These are phyloP conservation scores for Cerastis rubricosa DNA, from an alignment of 2,888 invertebrate genomes.

Conservation along the genomic window DNA sequence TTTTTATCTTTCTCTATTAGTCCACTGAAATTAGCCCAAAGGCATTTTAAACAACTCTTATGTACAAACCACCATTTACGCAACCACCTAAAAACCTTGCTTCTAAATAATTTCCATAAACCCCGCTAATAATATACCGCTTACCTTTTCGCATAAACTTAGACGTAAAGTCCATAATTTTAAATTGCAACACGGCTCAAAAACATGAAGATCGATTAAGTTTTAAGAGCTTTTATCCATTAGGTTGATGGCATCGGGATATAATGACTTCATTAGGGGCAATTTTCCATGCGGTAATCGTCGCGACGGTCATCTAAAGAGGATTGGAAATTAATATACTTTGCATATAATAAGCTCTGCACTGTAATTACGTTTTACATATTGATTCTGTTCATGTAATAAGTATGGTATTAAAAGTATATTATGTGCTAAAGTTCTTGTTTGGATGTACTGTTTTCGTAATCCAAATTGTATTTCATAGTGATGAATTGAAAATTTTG, in stretches of 20 bases:
- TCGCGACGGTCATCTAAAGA: slow-evolving; percentile 67
- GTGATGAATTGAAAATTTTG: background rate
- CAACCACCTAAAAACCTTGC: slow-evolving; percentile 32
- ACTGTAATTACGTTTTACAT: slow-evolving; percentile 61
- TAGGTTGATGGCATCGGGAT: slow-evolving; percentile 81
- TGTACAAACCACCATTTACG: slow-evolving; percentile 22
- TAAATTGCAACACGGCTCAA: slow-evolving; percentile 73
- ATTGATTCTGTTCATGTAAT: slow-evolving; percentile 61
- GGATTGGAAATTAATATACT: slow-evolving; percentile 67
- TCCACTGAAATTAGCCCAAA: background rate
- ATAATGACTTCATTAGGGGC: slow-evolving; percentile 84
- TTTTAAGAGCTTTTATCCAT: slow-evolving; percentile 89
- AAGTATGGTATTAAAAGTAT: slow-evolving; percentile 54
- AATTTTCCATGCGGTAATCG: slow-evolving; percentile 75
- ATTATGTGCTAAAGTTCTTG: slow-evolving; percentile 49
- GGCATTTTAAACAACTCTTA: slow-evolving; percentile 1
- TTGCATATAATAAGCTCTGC: slow-evolving; percentile 50
- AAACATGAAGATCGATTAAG: slow-evolving; percentile 83
- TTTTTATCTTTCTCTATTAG: background rate
- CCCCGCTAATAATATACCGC: slow-evolving; percentile 30
- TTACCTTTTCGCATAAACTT: slow-evolving; percentile 49
- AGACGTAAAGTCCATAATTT: slow-evolving; percentile 64
- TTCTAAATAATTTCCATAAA: slow-evolving; percentile 48
- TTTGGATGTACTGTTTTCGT: slow-evolving; percentile 21
- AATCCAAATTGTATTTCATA: slow-evolving; percentile 18